Evolutionary conservation across 2,888 invertebrate genomes (phyloP).

Genomic region (Anthoptus insignis): DNA sequence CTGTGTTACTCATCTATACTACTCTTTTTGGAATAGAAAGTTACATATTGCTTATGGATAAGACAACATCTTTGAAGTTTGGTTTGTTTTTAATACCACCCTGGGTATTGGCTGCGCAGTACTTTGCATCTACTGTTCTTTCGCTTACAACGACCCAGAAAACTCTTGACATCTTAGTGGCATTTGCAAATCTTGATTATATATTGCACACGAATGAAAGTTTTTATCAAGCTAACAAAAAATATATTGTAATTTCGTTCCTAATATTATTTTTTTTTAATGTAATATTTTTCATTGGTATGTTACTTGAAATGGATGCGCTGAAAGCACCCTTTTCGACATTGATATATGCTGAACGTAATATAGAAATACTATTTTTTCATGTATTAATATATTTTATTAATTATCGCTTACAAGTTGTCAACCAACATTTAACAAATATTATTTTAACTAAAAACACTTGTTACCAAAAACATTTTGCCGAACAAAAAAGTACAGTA

Average conservation of each 20-base stretch:
- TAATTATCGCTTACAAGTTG: slow-evolving; percentile 19
- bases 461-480: neutral
- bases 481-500: neutral
- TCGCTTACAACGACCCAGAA: neutral
- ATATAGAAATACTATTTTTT: neutral
- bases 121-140: neutral
- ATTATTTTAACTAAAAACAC: slow-evolving; percentile 37
- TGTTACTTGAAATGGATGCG: neutral
- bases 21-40: neutral
- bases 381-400: neutral
- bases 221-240: neutral
- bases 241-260: neutral
- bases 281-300: neutral
- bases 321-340: neutral
- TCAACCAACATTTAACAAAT: slow-evolving; percentile 47
- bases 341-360: neutral
- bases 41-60: too few relatives aligned
- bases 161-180: neutral
- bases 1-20: neutral
- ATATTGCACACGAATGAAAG: neutral
- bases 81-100: neutral
- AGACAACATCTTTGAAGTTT: too few relatives aligned
- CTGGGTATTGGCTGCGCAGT: neutral
- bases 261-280: neutral
- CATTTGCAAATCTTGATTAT: neutral